A percentile compares a stretch with the other conserved stretches of the same genome.
Evolutionary conservation across 2,797 vertebrate genomes (phyloP).

Genomic region (Oreochromis mossambicus): DNA sequence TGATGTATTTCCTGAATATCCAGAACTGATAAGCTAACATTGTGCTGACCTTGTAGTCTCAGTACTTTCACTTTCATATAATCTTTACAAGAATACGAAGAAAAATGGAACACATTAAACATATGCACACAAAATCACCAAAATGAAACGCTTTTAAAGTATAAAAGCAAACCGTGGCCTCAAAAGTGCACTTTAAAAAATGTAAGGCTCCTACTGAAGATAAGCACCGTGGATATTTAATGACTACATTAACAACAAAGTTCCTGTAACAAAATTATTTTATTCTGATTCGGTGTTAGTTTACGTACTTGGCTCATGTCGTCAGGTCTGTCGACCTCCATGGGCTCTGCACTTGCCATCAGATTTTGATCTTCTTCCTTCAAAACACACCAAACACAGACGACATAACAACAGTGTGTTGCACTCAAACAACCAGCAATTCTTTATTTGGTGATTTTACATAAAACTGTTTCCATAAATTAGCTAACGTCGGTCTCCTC

Average conservation of each 20-base stretch:
- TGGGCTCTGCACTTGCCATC: accelerated
- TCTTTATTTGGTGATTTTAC: not conserved
- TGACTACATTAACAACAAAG: accelerated
- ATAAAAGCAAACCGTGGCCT: accelerated
- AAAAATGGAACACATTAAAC: accelerated
- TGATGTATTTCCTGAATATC: too few species aligned
- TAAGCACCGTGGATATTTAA: accelerated
- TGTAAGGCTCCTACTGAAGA: accelerated
- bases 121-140: accelerated
- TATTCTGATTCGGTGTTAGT: accelerated
- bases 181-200: not conserved
- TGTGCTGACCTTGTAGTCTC: accelerated
- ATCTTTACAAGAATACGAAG: accelerated
- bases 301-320: accelerated
- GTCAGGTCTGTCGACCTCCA: accelerated
- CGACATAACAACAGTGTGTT: accelerated
- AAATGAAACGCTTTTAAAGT: accelerated
- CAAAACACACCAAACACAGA: not conserved
- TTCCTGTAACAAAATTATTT: accelerated
- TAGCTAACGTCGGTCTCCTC: accelerated
- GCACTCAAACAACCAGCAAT: accelerated
- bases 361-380: accelerated
- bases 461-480: accelerated
- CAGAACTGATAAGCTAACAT: accelerated
- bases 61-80: too few species aligned